Percentiles rank a stretch among this genome's conserved stretches.
phyloP scores from a whole-genome alignment of 1,140 invertebrate species.

The Lysiphlebus fabarum region DNA sequence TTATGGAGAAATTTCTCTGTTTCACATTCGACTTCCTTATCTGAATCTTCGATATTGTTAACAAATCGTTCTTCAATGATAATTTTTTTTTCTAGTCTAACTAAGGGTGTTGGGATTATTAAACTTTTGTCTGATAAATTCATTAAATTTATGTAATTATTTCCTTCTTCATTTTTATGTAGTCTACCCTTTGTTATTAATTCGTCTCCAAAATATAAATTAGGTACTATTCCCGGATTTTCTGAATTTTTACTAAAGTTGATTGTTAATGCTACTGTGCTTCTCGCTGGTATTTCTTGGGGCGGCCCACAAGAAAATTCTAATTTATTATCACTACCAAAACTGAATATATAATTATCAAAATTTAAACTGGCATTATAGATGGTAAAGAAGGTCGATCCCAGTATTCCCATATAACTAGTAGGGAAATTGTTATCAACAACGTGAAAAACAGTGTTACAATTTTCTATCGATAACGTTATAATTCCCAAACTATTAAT shows the following conservation, averaged over 20 bases:
- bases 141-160: neutral
- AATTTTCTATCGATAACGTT: neutral
- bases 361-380: neutral
- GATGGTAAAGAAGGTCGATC: neutral
- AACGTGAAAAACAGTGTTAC: neutral
- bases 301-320: neutral
- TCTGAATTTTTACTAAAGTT: slow-evolving; percentile 3
- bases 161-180: neutral
- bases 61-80: neutral
- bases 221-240: neutral
- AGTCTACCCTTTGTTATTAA: neutral
- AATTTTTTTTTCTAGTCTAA: neutral
- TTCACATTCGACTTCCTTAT: neutral
- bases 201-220: neutral
- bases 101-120: neutral
- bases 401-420: neutral
- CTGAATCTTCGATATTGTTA: neutral
- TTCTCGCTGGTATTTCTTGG: neutral
- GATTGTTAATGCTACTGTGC: neutral
- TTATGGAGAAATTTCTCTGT: neutral
- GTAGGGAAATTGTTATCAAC: neutral
- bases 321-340: neutral
- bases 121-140: neutral
- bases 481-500: neutral
- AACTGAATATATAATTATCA: neutral